A percentile compares a stretch with the other conserved stretches of the same genome.
These are phyloP conservation scores for Tamandua tetradactyla DNA, from an alignment of 2,797 vertebrate genomes.

Conservation along the genomic window DNA sequence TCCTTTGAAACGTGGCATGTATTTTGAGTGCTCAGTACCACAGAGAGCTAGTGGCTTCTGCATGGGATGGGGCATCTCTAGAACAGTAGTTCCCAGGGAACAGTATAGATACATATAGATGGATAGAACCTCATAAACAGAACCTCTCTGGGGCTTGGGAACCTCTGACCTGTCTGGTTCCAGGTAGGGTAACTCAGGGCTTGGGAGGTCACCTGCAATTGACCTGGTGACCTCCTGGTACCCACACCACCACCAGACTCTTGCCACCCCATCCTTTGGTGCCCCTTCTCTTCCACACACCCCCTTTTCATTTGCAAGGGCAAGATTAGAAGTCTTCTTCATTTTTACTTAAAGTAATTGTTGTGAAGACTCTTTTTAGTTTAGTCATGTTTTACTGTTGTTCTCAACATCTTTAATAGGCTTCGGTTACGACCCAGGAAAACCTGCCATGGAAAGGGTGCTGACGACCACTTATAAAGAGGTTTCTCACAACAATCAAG, in stretches of 20 bases:
- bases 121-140: too few relatives aligned
- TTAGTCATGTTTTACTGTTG: neutral
- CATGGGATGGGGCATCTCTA: too few relatives aligned
- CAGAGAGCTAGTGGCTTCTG: too few relatives aligned
- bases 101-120: fast-evolving
- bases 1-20: neutral
- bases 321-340: neutral
- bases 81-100: too few relatives aligned
- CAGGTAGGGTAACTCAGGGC: neutral
- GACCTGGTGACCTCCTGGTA: too few relatives aligned
- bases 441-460: neutral
- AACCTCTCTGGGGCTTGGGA: neutral
- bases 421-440: neutral
- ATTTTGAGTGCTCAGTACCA: neutral
- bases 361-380: fast-evolving
- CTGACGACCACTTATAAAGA: neutral
- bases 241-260: fast-evolving
- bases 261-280: fast-evolving
- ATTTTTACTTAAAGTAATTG: neutral
- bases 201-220: neutral
- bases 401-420: neutral
- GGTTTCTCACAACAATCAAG: neutral
- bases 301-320: neutral
- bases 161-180: neutral
- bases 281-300: fast-evolving